Base-by-base conservation (phyloP, 2,888 invertebrate species). In the Pristionchus arcanus region DNA sequence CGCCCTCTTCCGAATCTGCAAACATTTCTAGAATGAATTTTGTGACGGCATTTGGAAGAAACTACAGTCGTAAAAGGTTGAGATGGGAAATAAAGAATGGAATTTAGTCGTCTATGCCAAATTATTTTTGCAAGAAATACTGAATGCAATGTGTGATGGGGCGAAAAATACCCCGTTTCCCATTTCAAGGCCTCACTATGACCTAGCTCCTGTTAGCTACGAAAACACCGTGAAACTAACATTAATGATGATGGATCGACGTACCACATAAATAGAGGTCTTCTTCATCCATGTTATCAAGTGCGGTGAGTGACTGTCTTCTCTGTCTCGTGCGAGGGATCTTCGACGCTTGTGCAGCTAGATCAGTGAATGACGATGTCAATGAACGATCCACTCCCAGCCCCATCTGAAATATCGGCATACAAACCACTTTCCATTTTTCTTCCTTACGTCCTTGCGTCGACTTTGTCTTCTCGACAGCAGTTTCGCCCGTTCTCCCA, bases 321-420 rank as follows among this genome's bases (percentile, higher is more conserved):
- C 81, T 63, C 16, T 89, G 81, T 31, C 71, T 49, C 28, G 81
- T 59, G 16, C 86, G 85, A 25, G 93, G 93, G 85, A 94, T 93
- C 66, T 94, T 94, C 34, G 94, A 94, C 90, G 95, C 93, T 77
- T 94, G 94, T 0, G 95, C 95, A 25, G 95, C 95, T 37, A 95
- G 90, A 91, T 95, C 95, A 53, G 95, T 95, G 91, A 95, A 95
- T 15, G 94, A 94, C 53, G 93, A 90, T 19, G 89, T 91, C 77
- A 92, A 81, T 2, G 90, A 90, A 19, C 89, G 89, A 28, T 90
- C 74, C 42, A 83, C 68, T 16, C 71, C 88, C 66, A 90, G 16
- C 19, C 90, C 59, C 89, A 87, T 68, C 89, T 81, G 87, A 42
- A 66, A 31, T 19, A 37, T 16, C 3, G 28, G 71, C 7, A 74